phyloP scores from a whole-genome alignment of 2,888 invertebrate species.

The Bellardia bayeri region DNA sequence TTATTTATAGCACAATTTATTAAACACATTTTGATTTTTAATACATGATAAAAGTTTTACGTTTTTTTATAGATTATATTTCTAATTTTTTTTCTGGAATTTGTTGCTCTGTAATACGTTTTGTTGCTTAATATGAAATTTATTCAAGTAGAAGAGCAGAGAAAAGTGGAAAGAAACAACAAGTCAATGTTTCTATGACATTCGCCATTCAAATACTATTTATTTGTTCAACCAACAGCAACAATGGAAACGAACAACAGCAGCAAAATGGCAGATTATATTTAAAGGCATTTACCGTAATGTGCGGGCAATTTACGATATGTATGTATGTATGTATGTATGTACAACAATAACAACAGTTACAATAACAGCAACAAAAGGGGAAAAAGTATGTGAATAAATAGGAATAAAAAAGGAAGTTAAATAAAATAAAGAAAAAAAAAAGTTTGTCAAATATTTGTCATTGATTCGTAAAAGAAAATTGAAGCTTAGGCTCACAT shows the following conservation, averaged over 20 bases:
- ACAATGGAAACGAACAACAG: neutral
- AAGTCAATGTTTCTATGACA: constrained; percentile 61
- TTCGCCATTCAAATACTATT: constrained; percentile 34
- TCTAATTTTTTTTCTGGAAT: neutral
- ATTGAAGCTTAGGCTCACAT: constrained; percentile 8
- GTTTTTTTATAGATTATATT: constrained; percentile 14
- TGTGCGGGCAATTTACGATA: constrained; percentile 63
- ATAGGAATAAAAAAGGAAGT: constrained; percentile 15
- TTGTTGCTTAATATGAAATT: constrained; percentile 23
- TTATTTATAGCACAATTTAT: neutral
- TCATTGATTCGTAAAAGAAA: constrained; percentile 56
- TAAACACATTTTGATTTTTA: constrained; percentile 29
- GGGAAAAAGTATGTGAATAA: constrained; percentile 12
- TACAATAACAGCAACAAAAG: constrained; percentile 9
- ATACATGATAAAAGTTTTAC: constrained; percentile 45
- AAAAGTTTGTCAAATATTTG: constrained; percentile 62
- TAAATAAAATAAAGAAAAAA: neutral
- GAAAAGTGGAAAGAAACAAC: neutral
- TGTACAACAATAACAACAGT: constrained; percentile 28
- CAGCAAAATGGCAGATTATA: constrained; percentile 47
- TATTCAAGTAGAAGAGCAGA: constrained; percentile 47
- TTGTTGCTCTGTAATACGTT: constrained; percentile 3
- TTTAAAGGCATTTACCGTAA: constrained; percentile 61
- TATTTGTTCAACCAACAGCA: constrained; percentile 4
- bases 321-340: neutral